Evolutionary conservation across 2,888 invertebrate species (phyloP).

Genomic region (Drosophila pseudotakahashii): DNA sequence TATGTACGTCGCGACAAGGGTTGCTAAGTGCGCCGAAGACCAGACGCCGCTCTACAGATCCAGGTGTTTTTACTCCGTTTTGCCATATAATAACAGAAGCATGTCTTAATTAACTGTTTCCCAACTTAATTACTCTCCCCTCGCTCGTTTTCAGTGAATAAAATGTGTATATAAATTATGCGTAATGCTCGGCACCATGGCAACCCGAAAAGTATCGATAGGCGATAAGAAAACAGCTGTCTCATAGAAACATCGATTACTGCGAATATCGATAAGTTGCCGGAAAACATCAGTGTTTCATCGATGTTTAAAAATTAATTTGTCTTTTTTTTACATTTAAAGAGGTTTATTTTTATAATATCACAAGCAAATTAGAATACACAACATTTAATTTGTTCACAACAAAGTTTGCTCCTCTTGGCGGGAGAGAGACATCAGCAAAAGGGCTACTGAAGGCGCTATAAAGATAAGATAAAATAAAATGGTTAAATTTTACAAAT

Average conservation of each 20-base stretch:
- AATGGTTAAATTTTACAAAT: neutral
- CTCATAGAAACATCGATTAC: no score
- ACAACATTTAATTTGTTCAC: slow-evolving; percentile 33
- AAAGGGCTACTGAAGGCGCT: slow-evolving; percentile 65
- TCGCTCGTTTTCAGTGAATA: slow-evolving; percentile 48
- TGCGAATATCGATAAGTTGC: no score
- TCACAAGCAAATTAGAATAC: slow-evolving; percentile 58
- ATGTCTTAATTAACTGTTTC: neutral
- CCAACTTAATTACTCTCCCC: neutral
- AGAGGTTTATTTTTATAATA: slow-evolving; percentile 60
- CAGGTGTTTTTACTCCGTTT: neutral
- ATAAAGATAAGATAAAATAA: slow-evolving; percentile 36
- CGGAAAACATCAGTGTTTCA: no score
- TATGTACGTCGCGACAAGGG: slow-evolving; percentile 46
- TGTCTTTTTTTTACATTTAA: slow-evolving; percentile 14
- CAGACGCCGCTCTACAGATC: slow-evolving; percentile 18
- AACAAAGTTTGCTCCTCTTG: slow-evolving; percentile 39
- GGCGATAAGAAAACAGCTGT: neutral
- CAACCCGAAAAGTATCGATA: slow-evolving; percentile 41
- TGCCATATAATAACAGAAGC: neutral
- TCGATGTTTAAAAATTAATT: no score
- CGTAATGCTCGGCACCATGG: slow-evolving; percentile 10
- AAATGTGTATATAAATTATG: slow-evolving; percentile 5
- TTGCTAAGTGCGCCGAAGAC: slow-evolving; percentile 28
- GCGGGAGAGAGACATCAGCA: slow-evolving; percentile 3